phyloP scores from a whole-genome alignment of 2,797 vertebrate genomes.

The Myotis daubentonii region DNA sequence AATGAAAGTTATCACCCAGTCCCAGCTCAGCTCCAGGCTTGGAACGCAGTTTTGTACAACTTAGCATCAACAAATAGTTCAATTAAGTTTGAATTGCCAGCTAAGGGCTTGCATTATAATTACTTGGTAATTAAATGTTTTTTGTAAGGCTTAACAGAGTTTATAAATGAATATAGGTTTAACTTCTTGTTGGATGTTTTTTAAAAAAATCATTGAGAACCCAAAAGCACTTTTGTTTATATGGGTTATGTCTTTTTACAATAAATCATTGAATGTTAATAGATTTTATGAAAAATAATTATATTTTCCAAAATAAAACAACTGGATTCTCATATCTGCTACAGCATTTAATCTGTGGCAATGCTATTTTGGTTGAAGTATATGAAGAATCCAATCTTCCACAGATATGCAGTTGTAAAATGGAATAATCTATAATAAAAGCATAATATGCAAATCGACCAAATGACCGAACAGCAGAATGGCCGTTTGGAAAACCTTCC shows the following conservation, averaged over 20 bases:
- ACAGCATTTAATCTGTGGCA: not conserved
- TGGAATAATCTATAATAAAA: not conserved
- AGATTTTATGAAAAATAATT: not conserved
- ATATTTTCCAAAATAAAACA: not conserved
- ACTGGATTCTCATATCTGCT: not conserved
- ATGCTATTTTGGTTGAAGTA: not conserved
- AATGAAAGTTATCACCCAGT: not conserved
- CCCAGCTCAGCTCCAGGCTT: not conserved
- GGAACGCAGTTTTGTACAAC: slow-evolving; percentile 71
- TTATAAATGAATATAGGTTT: slow-evolving; percentile 71
- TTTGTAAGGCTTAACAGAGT: slow-evolving; percentile 83
- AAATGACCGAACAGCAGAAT: no score
- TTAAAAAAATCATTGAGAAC: not conserved
- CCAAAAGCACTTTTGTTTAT: not conserved
- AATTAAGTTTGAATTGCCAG: slow-evolving; percentile 87
- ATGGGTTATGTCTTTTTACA: not conserved
- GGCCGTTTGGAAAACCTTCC: no score
- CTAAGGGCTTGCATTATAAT: slow-evolving; percentile 88
- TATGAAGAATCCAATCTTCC: not conserved
- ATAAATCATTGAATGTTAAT: not conserved
- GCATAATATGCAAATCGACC: no score
- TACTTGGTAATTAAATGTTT: slow-evolving; percentile 86
- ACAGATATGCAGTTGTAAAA: not conserved
- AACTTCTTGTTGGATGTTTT: slow-evolving; percentile 24
- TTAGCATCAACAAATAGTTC: slow-evolving; percentile 85